A percentile compares a stretch with the other conserved stretches of the same genome.
These are phyloP conservation scores for Dicrurus megarhynchus DNA, from an alignment of 2,113 vertebrate genomes.

Conservation along the genomic window DNA sequence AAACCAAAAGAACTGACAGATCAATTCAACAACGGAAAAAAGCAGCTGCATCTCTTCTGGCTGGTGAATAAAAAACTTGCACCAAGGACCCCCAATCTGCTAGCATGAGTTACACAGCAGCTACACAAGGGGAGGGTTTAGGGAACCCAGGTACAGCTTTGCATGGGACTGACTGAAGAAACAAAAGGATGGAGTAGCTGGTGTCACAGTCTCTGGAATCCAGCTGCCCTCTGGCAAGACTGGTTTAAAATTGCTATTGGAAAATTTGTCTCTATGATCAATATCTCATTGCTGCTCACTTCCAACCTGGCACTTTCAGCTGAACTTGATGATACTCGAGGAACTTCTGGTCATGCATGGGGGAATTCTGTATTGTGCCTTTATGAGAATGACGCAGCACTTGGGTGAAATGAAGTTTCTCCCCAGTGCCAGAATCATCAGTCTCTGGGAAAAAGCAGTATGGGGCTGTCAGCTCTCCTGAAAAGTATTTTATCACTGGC, in stretches of 20 bases:
- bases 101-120: not conserved
- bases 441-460: not conserved
- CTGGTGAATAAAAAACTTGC: not conserved
- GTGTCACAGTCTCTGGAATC: not conserved
- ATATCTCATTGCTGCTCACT: not conserved
- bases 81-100: not conserved
- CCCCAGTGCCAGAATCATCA: not conserved
- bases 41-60: not conserved
- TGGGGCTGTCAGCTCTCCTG: not conserved
- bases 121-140: not conserved
- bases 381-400: accelerated
- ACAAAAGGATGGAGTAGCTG: not conserved
- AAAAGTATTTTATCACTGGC: not conserved
- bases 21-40: not conserved
- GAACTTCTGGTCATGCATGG: not conserved
- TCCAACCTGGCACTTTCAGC: not conserved
- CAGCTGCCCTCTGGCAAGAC: not conserved
- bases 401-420: not conserved
- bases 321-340: not conserved
- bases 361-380: not conserved
- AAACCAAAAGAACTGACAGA: not conserved
- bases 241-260: not conserved
- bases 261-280: not conserved
- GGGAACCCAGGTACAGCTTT: not conserved
- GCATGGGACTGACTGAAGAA: not conserved